phyloP scores from a whole-genome alignment of 1,140 invertebrate genomes.

The Riptortus pedestris region DNA sequence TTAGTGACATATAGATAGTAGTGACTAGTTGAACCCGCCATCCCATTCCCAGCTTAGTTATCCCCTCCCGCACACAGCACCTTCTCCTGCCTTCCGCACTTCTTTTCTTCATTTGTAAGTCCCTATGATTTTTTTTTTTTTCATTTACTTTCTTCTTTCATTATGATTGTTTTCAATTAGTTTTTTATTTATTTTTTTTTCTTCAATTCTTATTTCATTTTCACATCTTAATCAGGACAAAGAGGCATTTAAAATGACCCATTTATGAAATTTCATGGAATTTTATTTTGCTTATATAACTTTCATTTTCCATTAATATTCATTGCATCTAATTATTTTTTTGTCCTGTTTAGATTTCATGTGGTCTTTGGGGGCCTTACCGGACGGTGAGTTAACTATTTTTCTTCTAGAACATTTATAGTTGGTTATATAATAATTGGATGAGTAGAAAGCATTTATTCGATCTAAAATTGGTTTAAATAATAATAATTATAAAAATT shows the following conservation, averaged over 20 bases:
- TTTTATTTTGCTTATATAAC: slow-evolving; percentile 33
- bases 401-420: too few species aligned
- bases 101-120: slow-evolving; percentile 21
- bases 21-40: slow-evolving; percentile 12
- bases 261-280: slow-evolving; percentile 52
- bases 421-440: too few species aligned
- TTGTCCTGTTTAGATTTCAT: slow-evolving; percentile 77
- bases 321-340: slow-evolving; percentile 35
- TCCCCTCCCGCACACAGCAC: slow-evolving; percentile 20
- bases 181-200: neutral
- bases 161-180: neutral
- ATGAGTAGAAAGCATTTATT: too few species aligned
- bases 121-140: slow-evolving; percentile 19
- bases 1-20: slow-evolving; percentile 14
- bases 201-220: neutral
- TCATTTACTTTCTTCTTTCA: slow-evolving; percentile 16
- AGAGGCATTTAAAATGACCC: slow-evolving; percentile 3
- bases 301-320: slow-evolving; percentile 31
- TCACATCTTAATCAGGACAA: neutral
- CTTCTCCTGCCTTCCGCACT: neutral
- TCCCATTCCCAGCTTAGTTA: slow-evolving; percentile 20
- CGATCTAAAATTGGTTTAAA: too few species aligned
- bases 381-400: slow-evolving; percentile 69
- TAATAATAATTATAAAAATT: too few species aligned
- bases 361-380: slow-evolving; percentile 93